Evolutionary conservation across 2,888 invertebrate genomes (phyloP).

Genomic region (Prosopocoilus inquinatus): DNA sequence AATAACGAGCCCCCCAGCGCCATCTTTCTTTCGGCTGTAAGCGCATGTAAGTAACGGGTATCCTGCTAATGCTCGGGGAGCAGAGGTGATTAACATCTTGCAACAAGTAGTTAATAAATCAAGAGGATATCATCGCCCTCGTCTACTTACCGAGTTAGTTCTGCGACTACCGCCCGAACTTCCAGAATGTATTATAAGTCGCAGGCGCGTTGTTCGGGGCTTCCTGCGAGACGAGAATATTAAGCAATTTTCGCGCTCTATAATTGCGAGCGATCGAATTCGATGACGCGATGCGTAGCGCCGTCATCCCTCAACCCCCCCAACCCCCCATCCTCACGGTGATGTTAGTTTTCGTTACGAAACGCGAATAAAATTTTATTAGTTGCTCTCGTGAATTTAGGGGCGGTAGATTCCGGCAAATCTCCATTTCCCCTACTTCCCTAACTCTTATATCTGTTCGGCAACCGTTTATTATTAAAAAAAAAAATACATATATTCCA

Average conservation of each 20-base stretch:
- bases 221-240: background rate
- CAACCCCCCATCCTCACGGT: too few relatives aligned
- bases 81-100: conserved; percentile 45
- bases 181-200: conserved; percentile 1
- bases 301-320: too few relatives aligned
- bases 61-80: conserved; percentile 28
- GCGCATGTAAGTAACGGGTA: conserved; percentile 22
- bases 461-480: too few relatives aligned
- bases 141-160: conserved; percentile 24
- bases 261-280: too few relatives aligned
- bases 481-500: too few relatives aligned
- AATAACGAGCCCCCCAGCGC: background rate
- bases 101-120: conserved; percentile 50
- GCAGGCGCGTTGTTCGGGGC: background rate
- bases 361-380: too few relatives aligned
- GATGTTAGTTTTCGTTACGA: too few relatives aligned
- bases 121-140: conserved; percentile 40
- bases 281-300: too few relatives aligned
- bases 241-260: background rate
- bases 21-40: background rate
- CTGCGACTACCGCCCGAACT: conserved; percentile 5
- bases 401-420: too few relatives aligned
- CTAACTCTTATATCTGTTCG: too few relatives aligned
- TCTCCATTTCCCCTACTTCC: too few relatives aligned
- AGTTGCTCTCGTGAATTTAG: too few relatives aligned